Conservation (phyloP, 2,888 invertebrate genomes). For the Drosophila trichaetosa region DNA sequence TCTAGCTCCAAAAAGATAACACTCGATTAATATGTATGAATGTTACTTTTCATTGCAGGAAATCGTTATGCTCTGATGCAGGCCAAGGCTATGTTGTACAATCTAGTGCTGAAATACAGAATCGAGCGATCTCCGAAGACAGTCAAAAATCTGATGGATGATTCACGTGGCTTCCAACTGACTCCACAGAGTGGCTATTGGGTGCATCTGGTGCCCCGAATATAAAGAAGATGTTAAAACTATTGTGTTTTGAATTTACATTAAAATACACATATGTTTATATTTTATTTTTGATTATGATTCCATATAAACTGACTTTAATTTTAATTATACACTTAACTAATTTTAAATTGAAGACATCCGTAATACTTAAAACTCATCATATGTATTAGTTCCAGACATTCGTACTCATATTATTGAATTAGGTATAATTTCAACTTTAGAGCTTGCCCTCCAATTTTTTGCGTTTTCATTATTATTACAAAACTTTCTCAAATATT, state of each 20-base stretch:
- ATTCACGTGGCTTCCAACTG: slow-evolving; percentile 64
- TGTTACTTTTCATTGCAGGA: slow-evolving; percentile 35
- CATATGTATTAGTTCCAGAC: slow-evolving; percentile 41
- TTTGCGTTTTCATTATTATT: slow-evolving; percentile 27
- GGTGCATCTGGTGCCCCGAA: slow-evolving; percentile 70
- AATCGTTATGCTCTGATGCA: slow-evolving; percentile 80
- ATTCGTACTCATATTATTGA: slow-evolving; percentile 14
- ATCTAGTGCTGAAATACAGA: slow-evolving; percentile 68
- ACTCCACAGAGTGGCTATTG: slow-evolving; percentile 70
- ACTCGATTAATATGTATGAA: neutral
- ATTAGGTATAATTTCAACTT: slow-evolving; percentile 34
- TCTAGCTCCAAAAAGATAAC: neutral
- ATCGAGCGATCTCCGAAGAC: slow-evolving; percentile 69
- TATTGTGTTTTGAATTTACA: slow-evolving; percentile 29
- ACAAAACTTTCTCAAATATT: slow-evolving; percentile 63
- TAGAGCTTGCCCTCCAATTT: neutral
- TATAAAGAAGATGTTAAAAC: neutral
- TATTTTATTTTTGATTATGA: slow-evolving; percentile 76
- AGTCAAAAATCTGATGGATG: slow-evolving; percentile 59
- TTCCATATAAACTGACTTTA: slow-evolving; percentile 68
- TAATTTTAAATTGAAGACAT: slow-evolving; percentile 44
- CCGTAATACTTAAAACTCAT: slow-evolving; percentile 42
- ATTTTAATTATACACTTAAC: slow-evolving; percentile 50
- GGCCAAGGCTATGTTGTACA: slow-evolving; percentile 72
- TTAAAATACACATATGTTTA: slow-evolving; percentile 68